Base-by-base conservation (phyloP, 2,797 vertebrate genomes). In the Momotus momota region DNA sequence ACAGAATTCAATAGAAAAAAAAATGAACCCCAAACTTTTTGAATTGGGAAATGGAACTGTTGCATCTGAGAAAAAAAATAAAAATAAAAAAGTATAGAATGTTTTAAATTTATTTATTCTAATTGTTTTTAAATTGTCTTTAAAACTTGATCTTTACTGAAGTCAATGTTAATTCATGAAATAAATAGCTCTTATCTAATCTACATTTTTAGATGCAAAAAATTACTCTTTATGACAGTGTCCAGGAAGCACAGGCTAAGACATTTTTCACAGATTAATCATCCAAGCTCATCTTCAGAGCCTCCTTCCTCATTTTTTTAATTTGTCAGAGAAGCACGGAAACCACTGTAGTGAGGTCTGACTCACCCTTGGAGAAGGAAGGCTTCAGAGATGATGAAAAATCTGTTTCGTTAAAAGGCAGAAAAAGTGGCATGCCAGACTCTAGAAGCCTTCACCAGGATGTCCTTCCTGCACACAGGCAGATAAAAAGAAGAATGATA, bases 161-260 rank as follows among this genome's bases (percentile, higher is more conserved):
- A 86, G 40, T 33, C 35, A 35, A 29, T 41, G 62, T 26, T 86
- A 86, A 79, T 70, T 85, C 23, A 41, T 51, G 12, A 94, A 86
- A 92, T 72, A 90, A 90, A 69, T 69, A 88, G 58, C 40, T 72
- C 64, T 66, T 90, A 51, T 7, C 29, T 83, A 51, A 88, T 86
- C 74, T 86, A 70, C 23, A 55, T 64, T 93, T 92, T 91, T 79
- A 81, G 78, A 60, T 43, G 75, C 3, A 49, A 74, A 81, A 83
- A 65, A 70, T 61, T 64, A 89, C 27, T 85, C 81, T 78, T 84
- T 60, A 55, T 72, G 80, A 86, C 73, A 86, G 33, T 61, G 70
- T 88, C 26, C n/a, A 85, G 80, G 58, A 94, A 86, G 55, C 51
- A 90, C n/a, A 79, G 54, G 25, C 55, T 90, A 93, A 91, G 70